Base-by-base conservation (phyloP, 2,797 vertebrate genomes). In the Meriones psammophilus region DNA sequence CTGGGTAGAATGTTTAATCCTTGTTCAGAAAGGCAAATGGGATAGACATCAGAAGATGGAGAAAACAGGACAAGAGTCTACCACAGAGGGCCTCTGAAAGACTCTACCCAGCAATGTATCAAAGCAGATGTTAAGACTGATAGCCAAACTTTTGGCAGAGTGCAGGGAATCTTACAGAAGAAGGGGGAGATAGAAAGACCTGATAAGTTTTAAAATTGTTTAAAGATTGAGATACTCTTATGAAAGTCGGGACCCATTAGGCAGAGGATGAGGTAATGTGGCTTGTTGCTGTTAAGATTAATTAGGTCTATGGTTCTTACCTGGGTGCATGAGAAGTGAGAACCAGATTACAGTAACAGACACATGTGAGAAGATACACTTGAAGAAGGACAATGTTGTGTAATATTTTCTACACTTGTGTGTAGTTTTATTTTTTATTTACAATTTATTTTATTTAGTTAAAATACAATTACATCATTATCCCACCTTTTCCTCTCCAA, bases 271-370 rank as follows among this genome's bases (percentile, higher is more conserved):
- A 88, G 26, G 1, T 0, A n/a, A 76, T 22, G 8, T 14, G 62
- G 3, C 4, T 28, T 1, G 2, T 36, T 5, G 5, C n/a, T 26
- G 26, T 80, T 22, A 26, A 8, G 3, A 81, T 20, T 10, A 77
- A 81, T 20, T 10, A 77, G 10, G 62, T 76, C 0, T 18, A 14
- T 9, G 56, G 36, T 36, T 39, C 3, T 64, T 22, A 7, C 18
- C 3, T 2, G 26, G 42, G 79, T 46, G 18, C 0, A 17, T 36
- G 2, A 8, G 1, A 3, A 80, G 22, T 46, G 12, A 39, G 7
- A 84, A 8, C 20, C 9, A 80, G 15, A 28, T 46, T 90, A 56
- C 62, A 69, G 20, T 36, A 80, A n/a, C 46, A 46, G 8, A 18
- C 10, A 58, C 26, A 83, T 8, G 5, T 13, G 68, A 6, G 18